Evolutionary conservation across 2,113 vertebrate species (phyloP).

Genomic region (Ageneiosus marmoratus): DNA sequence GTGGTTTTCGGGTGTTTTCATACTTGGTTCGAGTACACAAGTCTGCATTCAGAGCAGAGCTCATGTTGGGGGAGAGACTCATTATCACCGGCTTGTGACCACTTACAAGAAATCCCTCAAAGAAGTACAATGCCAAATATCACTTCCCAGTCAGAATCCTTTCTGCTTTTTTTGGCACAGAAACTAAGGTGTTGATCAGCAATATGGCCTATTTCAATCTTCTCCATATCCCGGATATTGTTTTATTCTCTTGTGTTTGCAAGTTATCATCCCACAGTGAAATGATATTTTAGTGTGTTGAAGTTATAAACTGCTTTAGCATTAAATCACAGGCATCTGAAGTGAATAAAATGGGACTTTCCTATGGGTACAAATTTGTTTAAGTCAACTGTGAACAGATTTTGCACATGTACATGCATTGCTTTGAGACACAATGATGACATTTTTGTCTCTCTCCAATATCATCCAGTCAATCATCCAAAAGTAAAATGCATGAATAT

Average conservation of each 20-base stretch:
- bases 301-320: background rate
- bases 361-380: background rate
- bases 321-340: background rate
- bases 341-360: background rate
- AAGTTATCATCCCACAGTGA: background rate
- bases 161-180: background rate
- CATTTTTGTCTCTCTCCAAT: background rate
- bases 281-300: background rate
- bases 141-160: background rate
- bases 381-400: background rate
- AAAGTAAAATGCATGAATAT: background rate
- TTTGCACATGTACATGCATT: background rate
- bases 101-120: background rate
- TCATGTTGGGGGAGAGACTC: background rate
- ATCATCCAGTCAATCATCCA: conserved; percentile 1
- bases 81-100: background rate
- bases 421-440: background rate
- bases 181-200: background rate
- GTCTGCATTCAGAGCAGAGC: background rate
- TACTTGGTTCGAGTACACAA: background rate
- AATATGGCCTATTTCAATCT: background rate
- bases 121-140: background rate
- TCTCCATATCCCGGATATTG: background rate
- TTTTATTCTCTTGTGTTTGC: background rate
- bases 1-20: background rate